Evolutionary conservation across 1,140 invertebrate genomes (phyloP).

Genomic region (Heliconius hermathena): DNA sequence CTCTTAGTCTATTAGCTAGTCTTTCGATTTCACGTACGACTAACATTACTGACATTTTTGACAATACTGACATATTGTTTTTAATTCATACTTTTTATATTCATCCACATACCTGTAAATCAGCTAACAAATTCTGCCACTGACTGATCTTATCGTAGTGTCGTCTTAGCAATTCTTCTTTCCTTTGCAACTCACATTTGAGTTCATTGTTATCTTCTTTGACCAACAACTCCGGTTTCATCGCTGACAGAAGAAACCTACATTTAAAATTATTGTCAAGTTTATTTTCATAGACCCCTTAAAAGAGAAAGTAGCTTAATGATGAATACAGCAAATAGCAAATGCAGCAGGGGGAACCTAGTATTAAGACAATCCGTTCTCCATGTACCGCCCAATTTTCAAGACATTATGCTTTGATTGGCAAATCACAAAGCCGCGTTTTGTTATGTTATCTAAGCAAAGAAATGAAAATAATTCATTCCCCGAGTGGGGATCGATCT

Average conservation of each 20-base stretch:
- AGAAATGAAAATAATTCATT: no score
- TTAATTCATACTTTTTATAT: no score
- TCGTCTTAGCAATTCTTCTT: slow-evolving; percentile 93
- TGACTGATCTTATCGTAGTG: slow-evolving; percentile 95
- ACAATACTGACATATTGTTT: no score
- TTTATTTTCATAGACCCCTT: not conserved
- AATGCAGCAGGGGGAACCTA: not conserved
- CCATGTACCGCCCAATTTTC: no score
- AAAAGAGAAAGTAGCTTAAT: not conserved
- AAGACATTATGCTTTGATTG: no score
- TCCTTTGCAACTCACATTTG: slow-evolving; percentile 90
- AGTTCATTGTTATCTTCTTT: slow-evolving; percentile 96
- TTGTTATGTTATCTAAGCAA: no score
- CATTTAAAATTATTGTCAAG: not conserved
- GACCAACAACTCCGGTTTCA: slow-evolving; percentile 95
- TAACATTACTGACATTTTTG: no score
- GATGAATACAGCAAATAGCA: not conserved
- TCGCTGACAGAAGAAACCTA: slow-evolving; percentile 90
- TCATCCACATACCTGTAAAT: slow-evolving; percentile 75
- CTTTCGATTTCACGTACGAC: no score
- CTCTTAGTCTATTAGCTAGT: no score
- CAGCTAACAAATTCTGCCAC: slow-evolving; percentile 93
- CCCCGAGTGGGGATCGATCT: no score
- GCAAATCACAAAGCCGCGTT: no score
- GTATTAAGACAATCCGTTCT: no score